Base-by-base conservation (phyloP, 2,797 vertebrate species). In the Lepilemur septentrionalis region DNA sequence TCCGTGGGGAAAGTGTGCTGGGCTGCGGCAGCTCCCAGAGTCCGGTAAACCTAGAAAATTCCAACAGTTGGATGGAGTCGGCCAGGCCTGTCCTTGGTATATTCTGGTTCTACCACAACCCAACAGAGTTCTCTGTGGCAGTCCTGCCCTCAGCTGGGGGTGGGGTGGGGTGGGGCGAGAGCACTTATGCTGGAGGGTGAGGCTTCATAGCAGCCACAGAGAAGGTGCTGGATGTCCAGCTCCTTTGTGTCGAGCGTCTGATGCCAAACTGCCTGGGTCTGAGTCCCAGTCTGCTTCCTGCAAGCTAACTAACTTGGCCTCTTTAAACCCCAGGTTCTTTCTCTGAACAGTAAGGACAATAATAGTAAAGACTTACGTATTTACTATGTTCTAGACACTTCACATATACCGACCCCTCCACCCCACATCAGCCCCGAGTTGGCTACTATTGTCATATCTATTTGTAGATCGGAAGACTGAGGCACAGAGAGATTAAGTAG, bases 391-490 rank as follows among this genome's bases (percentile, higher is more conserved):
- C 65, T 3, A 20, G 55, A n/a, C 18, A 7, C 38, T 70, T 93
- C 4, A 1, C 10, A 17, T 32, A 6, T 35, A 23, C 4, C 35
- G 14, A 7, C 30, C 22, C 30, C 13, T 15, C 9, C 12, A 7
- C 15, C 9, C 22, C 12, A 28, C 25, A 0, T 9, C 4, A 35
- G 38, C 32, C 32, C 41, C 38, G 41, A 72, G 17, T 79, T 43
- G 32, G 50, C 50, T 17, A 3, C 35, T 48, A 5, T 35, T 14
- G 7, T 14, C 23, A 7, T 9, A 7, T n/a, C n/a, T 70, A 0
- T 35, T 52, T 50, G 75, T 17, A 30, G 80, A 43, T 28, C 13
- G n/a, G 86, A 82, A 57, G 23, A 35, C 22, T 18, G 81, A 76
- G 48, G 28, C 63, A 50, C 12, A 30, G 55, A 73, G 57, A 57